Conservation (phyloP, 2,113 vertebrate species). For the Candoia aspera region DNA sequence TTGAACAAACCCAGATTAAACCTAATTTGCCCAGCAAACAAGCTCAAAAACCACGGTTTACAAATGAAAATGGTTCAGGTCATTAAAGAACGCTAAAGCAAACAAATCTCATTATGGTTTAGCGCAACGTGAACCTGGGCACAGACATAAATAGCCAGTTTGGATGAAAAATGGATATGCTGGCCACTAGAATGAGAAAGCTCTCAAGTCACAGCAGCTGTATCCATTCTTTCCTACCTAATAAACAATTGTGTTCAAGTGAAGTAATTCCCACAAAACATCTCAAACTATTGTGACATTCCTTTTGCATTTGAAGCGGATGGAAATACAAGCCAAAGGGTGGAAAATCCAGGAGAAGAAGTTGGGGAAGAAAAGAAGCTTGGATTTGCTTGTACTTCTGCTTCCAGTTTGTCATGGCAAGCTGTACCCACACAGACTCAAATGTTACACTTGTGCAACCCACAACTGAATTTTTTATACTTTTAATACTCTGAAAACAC, state of each 20-base stretch:
- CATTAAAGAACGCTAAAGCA: not conserved
- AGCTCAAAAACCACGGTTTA: not conserved
- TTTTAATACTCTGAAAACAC: not conserved
- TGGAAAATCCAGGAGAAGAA: not conserved
- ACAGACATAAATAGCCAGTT: not conserved
- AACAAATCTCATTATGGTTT: not conserved
- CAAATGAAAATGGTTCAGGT: not conserved
- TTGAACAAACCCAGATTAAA: not conserved
- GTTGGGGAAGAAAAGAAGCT: not conserved
- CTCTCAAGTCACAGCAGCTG: conserved; percentile 41
- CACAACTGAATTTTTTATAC: not conserved
- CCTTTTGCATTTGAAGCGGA: not conserved
- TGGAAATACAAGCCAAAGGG: not conserved
- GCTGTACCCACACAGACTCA: not conserved
- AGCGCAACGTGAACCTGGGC: not conserved
- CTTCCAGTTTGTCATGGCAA: not conserved
- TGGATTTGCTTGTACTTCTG: not conserved
- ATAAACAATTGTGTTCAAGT: conserved; percentile 8
- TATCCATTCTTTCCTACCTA: conserved; percentile 57
- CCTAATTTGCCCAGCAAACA: not conserved
- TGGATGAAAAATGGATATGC: conserved; percentile 30
- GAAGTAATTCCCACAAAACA: not conserved
- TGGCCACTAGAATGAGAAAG: conserved; percentile 56
- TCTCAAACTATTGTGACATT: not conserved
- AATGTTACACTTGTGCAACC: not conserved